phyloP scores from a whole-genome alignment of 2,797 vertebrate species.

The Spinus olivaceus region DNA sequence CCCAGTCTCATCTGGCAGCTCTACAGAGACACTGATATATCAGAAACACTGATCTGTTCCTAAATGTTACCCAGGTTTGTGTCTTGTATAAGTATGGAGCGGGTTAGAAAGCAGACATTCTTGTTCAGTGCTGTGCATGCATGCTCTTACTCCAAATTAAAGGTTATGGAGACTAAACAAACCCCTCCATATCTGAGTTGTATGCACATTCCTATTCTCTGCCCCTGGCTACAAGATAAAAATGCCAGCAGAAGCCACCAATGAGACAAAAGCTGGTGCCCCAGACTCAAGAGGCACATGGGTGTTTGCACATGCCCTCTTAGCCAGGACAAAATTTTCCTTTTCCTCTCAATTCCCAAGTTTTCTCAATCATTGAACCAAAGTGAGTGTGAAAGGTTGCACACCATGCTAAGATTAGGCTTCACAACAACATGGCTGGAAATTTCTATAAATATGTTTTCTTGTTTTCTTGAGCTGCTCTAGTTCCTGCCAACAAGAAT shows the following conservation, averaged over 20 bases:
- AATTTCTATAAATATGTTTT: neutral
- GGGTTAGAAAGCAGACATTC: neutral
- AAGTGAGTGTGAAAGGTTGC: neutral
- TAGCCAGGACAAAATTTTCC: neutral
- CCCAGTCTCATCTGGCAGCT: constrained; percentile 22
- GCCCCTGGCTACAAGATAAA: neutral
- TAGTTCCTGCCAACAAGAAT: neutral
- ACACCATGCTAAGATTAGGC: neutral
- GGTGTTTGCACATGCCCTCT: neutral
- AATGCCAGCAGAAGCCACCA: neutral
- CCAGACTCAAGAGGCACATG: neutral
- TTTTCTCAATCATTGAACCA: neutral
- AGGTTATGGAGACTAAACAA: neutral
- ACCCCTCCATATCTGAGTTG: neutral
- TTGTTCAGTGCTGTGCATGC: neutral
- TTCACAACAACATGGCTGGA: neutral
- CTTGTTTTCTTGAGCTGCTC: neutral
- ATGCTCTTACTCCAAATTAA: neutral
- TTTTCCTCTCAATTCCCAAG: neutral
- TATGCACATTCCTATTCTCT: neutral
- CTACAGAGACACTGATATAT: neutral
- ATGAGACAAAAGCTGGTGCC: neutral
- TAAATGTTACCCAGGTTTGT: neutral
- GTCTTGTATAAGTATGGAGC: neutral
- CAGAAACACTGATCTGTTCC: neutral